These are phyloP conservation scores for Betta splendens DNA, from an alignment of 2,797 vertebrate genomes.

Conservation along the genomic window DNA sequence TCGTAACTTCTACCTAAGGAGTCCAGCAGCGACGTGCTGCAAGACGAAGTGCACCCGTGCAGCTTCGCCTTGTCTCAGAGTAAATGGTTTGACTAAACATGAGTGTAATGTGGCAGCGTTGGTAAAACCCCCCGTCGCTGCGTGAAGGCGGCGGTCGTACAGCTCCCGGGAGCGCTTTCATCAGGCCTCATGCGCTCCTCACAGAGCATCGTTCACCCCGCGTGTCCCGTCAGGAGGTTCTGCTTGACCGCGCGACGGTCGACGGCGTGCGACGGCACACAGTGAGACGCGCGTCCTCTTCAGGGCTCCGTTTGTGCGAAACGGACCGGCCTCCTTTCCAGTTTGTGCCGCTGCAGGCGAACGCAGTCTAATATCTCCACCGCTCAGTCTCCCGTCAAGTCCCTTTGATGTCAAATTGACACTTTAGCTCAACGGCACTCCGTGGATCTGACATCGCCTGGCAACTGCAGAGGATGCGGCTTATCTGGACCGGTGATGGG, in stretches of 20 bases:
- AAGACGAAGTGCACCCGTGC: conserved; percentile 30
- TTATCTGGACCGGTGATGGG: conserved; percentile 53
- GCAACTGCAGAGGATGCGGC: conserved; percentile 72
- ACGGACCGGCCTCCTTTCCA: conserved; percentile 51
- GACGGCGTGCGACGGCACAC: too few species aligned
- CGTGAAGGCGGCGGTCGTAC: conserved; percentile 49
- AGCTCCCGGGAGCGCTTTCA: conserved; percentile 55
- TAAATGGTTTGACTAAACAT: conserved; percentile 60
- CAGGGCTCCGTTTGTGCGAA: too few species aligned
- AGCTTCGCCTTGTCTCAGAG: conserved; percentile 46
- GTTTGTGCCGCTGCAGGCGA: conserved; percentile 55
- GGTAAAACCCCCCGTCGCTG: conserved; percentile 58
- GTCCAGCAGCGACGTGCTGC: conserved; percentile 20
- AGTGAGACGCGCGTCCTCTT: too few species aligned
- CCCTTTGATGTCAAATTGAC: conserved; percentile 83
- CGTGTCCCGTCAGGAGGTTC: conserved; percentile 59
- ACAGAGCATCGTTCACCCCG: conserved; percentile 66
- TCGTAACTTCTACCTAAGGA: conserved; percentile 19
- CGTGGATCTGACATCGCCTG: conserved; percentile 78
- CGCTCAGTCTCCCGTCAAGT: conserved; percentile 68
- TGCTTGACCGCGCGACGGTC: conserved; percentile 68
- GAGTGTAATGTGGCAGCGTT: conserved; percentile 47
- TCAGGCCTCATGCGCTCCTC: conserved; percentile 63
- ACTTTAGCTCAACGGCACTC: conserved; percentile 81
- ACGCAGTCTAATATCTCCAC: conserved; percentile 66